Evolutionary conservation across 2,888 invertebrate genomes (phyloP).

Genomic region (Caenorhabditis sp.): DNA sequence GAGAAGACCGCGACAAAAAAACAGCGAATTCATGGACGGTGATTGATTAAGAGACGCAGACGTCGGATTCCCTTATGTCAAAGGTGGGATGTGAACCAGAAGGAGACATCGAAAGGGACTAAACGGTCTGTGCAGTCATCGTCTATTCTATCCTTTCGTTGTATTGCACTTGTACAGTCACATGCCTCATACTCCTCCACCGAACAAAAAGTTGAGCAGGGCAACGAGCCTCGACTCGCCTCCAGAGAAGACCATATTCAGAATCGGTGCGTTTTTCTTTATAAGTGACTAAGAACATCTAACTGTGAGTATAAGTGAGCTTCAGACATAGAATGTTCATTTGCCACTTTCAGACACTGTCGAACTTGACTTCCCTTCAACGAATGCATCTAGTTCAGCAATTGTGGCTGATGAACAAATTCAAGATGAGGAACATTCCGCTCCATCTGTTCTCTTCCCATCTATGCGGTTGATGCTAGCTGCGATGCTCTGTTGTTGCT

Average conservation of each 20-base stretch:
- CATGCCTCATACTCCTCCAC: slow-evolving; percentile 55
- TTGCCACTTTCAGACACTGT: slow-evolving; percentile 56
- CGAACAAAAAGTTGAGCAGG: slow-evolving; percentile 56
- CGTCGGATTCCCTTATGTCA: slow-evolving; percentile 45
- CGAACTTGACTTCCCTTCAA: slow-evolving; percentile 56
- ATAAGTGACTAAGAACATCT: too few relatives aligned
- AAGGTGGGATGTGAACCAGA: slow-evolving; percentile 64
- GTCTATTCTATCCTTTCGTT: slow-evolving; percentile 13
- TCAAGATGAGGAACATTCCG: slow-evolving; percentile 62
- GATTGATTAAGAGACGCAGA: slow-evolving; percentile 41
- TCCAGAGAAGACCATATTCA: slow-evolving; percentile 75
- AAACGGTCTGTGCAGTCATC: slow-evolving; percentile 48
- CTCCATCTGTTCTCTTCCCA: slow-evolving; percentile 78
- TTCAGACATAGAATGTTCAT: not conserved
- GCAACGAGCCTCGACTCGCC: slow-evolving; percentile 73
- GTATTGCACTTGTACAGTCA: slow-evolving; percentile 8
- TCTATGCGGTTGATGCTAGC: slow-evolving; percentile 81
- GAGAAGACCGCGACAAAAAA: slow-evolving; percentile 29
- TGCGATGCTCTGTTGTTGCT: slow-evolving; percentile 81
- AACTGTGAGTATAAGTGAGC: too few relatives aligned
- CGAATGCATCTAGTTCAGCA: slow-evolving; percentile 28
- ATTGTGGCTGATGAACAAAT: slow-evolving; percentile 34
- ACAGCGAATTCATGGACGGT: slow-evolving; percentile 49
- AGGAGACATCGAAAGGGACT: slow-evolving; percentile 37
- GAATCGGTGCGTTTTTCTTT: slow-evolving; percentile 70